phyloP scores from a whole-genome alignment of 2,797 vertebrate genomes.

The Forpus xanthops region DNA sequence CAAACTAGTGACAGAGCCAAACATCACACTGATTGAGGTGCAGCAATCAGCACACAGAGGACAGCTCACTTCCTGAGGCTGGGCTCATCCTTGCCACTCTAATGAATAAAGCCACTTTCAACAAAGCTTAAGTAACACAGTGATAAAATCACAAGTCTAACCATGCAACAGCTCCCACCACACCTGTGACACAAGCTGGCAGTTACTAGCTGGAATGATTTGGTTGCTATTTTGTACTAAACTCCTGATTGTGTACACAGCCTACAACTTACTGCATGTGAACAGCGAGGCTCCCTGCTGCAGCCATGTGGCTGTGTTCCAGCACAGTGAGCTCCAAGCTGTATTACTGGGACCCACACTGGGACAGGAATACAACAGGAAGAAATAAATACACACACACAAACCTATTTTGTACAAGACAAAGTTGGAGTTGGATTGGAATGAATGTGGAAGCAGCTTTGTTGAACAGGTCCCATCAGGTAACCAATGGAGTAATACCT shows the following conservation, averaged over 20 bases:
- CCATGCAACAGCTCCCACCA: neutral
- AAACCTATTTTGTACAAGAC: neutral
- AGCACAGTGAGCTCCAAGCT: neutral
- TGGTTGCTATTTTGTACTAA: neutral
- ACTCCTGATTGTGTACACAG: neutral
- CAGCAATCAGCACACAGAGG: neutral
- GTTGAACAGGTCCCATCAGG: neutral
- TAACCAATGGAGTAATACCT: constrained; percentile 26
- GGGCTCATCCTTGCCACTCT: neutral
- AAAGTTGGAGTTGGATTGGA: neutral
- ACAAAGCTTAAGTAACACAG: neutral
- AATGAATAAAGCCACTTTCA: neutral
- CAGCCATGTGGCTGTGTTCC: neutral
- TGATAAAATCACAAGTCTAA: neutral
- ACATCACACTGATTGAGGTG: neutral
- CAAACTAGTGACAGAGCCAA: neutral
- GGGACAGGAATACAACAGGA: neutral
- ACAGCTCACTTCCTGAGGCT: neutral
- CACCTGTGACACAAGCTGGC: neutral
- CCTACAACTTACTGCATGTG: neutral
- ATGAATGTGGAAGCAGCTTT: neutral
- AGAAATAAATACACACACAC: neutral
- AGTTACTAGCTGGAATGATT: neutral
- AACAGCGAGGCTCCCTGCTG: accelerated
- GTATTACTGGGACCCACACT: neutral